phyloP scores from a whole-genome alignment of 2,113 vertebrate genomes.

The Lycaon pictus region DNA sequence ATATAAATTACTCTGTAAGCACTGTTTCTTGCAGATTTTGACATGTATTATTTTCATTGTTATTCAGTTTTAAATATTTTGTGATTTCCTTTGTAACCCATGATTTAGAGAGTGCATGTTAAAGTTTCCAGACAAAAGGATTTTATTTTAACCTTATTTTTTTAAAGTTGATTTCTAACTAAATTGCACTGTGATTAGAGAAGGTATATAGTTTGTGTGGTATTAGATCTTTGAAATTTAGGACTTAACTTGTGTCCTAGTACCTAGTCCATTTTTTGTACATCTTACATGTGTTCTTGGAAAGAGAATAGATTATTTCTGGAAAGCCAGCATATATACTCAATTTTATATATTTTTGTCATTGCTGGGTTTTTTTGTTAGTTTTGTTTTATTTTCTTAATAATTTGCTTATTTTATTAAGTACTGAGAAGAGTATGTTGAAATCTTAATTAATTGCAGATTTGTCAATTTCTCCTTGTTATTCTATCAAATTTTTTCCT shows the following conservation, averaged over 20 bases:
- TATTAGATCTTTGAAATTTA: neutral
- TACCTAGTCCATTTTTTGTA: neutral
- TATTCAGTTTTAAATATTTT: constrained; percentile 48
- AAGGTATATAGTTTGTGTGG: neutral
- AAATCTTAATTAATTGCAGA: constrained; percentile 27
- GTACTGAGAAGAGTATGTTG: neutral
- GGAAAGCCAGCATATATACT: neutral
- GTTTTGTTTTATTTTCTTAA: neutral
- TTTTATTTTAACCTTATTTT: constrained; percentile 45
- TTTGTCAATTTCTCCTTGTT: neutral
- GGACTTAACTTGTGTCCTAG: neutral
- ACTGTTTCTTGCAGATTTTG: neutral
- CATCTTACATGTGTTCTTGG: neutral
- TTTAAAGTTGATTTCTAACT: neutral
- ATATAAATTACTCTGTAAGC: neutral
- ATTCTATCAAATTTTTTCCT: neutral
- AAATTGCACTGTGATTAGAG: neutral
- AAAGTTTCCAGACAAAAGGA: constrained; percentile 22
- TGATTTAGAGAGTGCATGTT: neutral
- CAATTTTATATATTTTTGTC: neutral
- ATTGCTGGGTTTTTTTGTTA: neutral
- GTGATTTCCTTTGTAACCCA: constrained; percentile 20
- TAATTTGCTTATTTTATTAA: neutral
- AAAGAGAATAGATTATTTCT: constrained; percentile 4
- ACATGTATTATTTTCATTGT: constrained; percentile 37